These are phyloP conservation scores for Thecophora atra DNA, from an alignment of 2,888 invertebrate species.

Conservation along the genomic window DNA sequence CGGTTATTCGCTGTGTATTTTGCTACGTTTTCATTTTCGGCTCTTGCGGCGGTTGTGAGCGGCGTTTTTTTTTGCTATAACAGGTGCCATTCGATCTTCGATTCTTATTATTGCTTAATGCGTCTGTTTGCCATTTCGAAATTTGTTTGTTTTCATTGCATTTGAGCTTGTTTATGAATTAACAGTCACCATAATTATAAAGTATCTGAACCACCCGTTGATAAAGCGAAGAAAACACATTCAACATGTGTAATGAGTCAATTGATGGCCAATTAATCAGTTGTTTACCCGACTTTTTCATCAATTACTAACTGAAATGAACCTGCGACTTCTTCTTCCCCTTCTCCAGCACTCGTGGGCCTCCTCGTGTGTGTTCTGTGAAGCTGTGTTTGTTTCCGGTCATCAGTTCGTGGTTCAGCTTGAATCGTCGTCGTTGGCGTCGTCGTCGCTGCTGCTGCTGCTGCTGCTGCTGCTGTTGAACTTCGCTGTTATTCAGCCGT, in stretches of 20 bases:
- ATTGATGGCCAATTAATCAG: slow-evolving; percentile 41
- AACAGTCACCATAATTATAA: background rate
- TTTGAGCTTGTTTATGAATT: too few relatives aligned
- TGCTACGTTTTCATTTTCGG: background rate
- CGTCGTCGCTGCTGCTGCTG: background rate
- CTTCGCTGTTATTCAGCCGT: too few relatives aligned
- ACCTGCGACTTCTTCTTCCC: background rate
- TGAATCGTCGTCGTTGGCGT: background rate
- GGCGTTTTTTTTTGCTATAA: slow-evolving; percentile 6
- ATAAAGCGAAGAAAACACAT: too few relatives aligned
- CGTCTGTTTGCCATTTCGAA: background rate
- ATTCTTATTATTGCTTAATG: background rate
- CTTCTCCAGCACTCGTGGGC: background rate
- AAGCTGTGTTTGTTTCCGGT: slow-evolving; percentile 9
- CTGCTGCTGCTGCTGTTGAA: background rate
- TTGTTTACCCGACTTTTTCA: slow-evolving; percentile 38
- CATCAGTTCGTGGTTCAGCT: slow-evolving; percentile 26
- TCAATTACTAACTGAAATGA: slow-evolving; percentile 6
- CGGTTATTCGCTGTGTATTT: background rate
- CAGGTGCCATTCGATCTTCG: slow-evolving; percentile 11
- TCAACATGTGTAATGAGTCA: slow-evolving; percentile 37
- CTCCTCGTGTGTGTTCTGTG: background rate
- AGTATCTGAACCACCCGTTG: background rate
- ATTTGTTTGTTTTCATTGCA: background rate
- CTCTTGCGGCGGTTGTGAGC: background rate